Percentiles rank a stretch among this genome's conserved stretches.
phyloP scores from a whole-genome alignment of 1,140 invertebrate genomes.

The Drosophila mojavensis region DNA sequence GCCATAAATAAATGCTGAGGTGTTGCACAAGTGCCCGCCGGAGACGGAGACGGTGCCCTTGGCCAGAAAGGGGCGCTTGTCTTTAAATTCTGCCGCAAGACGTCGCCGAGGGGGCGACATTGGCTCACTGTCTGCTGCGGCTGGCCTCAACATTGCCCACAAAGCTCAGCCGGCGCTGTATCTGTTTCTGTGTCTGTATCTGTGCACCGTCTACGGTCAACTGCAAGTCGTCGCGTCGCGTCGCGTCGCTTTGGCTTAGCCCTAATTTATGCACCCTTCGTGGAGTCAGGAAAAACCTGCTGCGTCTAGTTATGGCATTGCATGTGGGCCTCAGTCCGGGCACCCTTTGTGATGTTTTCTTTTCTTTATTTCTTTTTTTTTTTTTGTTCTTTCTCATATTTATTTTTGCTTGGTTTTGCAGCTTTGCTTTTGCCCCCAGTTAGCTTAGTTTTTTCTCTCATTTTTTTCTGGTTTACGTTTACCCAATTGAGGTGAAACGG shows the following conservation, averaged over 20 bases:
- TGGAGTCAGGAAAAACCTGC: constrained; percentile 50
- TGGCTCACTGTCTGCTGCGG: not conserved
- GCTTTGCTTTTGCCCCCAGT: constrained; percentile 25
- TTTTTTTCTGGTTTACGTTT: constrained; percentile 54
- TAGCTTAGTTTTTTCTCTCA: constrained; percentile 34
- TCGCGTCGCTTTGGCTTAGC: constrained; percentile 40
- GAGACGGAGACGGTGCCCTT: not conserved
- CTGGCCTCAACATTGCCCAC: constrained; percentile 37
- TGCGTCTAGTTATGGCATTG: constrained; percentile 58
- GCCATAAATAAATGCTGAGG: constrained; percentile 68
- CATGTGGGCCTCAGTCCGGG: constrained; percentile 45
- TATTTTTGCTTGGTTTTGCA: constrained; percentile 55
- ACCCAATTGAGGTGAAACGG: constrained; percentile 82
- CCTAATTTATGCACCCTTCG: constrained; percentile 82
- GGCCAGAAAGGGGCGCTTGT: no score
- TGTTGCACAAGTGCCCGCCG: constrained; percentile 63
- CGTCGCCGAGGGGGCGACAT: constrained; percentile 16
- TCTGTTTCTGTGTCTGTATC: not conserved
- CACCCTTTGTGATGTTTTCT: constrained; percentile 51
- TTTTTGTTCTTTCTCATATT: constrained; percentile 50
- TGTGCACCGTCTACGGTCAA: constrained; percentile 58
- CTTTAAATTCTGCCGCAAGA: no score
- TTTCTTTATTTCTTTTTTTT: not conserved
- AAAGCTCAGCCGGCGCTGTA: constrained; percentile 12
- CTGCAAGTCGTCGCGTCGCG: constrained; percentile 60